Evolutionary conservation across 2,888 invertebrate species (phyloP).

Genomic region (Pteria penguin): DNA sequence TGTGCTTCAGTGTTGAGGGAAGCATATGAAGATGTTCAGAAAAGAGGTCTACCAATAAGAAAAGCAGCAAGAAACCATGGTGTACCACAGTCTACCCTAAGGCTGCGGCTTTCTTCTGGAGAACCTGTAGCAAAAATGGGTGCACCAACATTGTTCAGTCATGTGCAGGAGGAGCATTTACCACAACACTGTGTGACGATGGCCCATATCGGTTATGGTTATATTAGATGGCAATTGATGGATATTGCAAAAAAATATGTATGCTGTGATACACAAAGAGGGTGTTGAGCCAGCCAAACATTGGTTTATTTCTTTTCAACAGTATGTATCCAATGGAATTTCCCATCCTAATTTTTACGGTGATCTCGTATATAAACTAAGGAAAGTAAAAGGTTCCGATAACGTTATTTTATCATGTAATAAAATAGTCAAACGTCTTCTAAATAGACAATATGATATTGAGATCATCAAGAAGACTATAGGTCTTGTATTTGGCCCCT

Average conservation of each 20-base stretch:
- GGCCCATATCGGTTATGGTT: slow-evolving; percentile 10
- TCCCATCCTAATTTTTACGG: too few species aligned
- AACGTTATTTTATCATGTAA: too few species aligned
- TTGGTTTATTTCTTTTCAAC: too few species aligned
- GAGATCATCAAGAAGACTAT: too few species aligned
- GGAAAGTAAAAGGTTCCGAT: too few species aligned
- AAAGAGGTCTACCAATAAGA: slow-evolving; percentile 8
- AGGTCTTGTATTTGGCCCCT: too few species aligned
- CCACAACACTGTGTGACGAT: slow-evolving; percentile 12
- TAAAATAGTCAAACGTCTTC: too few species aligned
- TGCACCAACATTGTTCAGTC: slow-evolving; percentile 3
- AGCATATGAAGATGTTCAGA: slow-evolving; percentile 7
- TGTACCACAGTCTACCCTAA: slow-evolving; percentile 12
- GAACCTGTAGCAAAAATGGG: not conserved
- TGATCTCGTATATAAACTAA: too few species aligned
- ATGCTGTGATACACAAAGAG: not conserved
- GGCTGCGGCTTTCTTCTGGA: not conserved
- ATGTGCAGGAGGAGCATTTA: not conserved
- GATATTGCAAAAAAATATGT: slow-evolving; percentile 17
- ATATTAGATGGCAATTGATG: slow-evolving; percentile 4
- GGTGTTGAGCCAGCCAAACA: slow-evolving; percentile 37
- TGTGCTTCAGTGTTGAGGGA: too few species aligned
- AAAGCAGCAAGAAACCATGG: slow-evolving; percentile 16
- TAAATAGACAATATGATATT: too few species aligned
- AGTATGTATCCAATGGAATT: too few species aligned